These are phyloP conservation scores for Pao palembangensis DNA, from an alignment of 2,113 vertebrate genomes.

Conservation along the genomic window DNA sequence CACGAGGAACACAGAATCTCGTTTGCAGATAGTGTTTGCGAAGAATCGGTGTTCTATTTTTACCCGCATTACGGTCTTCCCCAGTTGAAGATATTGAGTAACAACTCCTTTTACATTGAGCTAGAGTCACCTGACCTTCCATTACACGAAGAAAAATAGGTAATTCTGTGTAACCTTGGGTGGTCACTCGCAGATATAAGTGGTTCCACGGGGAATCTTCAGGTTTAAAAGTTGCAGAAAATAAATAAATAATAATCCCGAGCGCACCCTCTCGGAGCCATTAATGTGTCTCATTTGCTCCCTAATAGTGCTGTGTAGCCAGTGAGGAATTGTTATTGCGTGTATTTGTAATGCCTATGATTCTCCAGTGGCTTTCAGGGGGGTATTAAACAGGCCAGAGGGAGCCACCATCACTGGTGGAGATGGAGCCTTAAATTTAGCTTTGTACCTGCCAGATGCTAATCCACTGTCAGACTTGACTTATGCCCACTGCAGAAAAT, in stretches of 20 bases:
- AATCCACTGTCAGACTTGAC: constrained; percentile 6
- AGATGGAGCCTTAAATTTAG: constrained; percentile 16
- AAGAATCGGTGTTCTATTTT: background rate
- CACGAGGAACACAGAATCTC: constrained; percentile 20
- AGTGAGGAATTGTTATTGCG: background rate
- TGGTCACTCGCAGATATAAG: background rate
- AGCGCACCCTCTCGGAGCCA: background rate
- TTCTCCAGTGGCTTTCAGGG: constrained; percentile 10
- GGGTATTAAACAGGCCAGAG: constrained; percentile 7
- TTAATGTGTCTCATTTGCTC: constrained; percentile 10
- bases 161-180: constrained; percentile 4
- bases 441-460: constrained; percentile 13
- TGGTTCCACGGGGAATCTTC: background rate
- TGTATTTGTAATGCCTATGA: background rate
- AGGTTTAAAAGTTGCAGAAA: background rate
- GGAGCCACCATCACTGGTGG: background rate
- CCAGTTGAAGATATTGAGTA: no score
- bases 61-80: background rate
- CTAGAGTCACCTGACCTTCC: constrained; percentile 2
- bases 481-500: constrained; percentile 1
- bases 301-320: background rate
- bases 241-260: no score
- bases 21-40: constrained; percentile 27
- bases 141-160: constrained; percentile 8
- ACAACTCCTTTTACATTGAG: background rate